These are phyloP conservation scores for Sialis lutaria DNA, from an alignment of 2,888 invertebrate genomes.

Conservation along the genomic window DNA sequence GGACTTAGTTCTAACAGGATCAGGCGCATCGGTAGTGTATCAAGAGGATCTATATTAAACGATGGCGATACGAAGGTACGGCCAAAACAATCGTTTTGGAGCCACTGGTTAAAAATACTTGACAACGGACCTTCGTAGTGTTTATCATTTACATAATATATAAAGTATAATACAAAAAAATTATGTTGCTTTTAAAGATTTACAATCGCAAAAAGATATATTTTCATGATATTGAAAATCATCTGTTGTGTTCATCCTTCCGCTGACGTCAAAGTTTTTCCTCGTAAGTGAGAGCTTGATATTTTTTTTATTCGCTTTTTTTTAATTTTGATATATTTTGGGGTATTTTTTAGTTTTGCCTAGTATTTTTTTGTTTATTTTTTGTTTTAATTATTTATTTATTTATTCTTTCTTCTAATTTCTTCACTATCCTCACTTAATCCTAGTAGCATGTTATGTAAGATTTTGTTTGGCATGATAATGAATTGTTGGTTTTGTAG, in stretches of 20 bases:
- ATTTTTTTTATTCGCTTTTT: slow-evolving; percentile 18
- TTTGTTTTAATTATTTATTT: slow-evolving; percentile 13
- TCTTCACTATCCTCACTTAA: neutral
- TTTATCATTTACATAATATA: slow-evolving; percentile 13
- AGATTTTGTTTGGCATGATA: too few species aligned
- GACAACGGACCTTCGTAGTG: slow-evolving; percentile 32
- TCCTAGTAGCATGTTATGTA: neutral
- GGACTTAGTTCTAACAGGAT: slow-evolving; percentile 12
- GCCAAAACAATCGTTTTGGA: slow-evolving; percentile 51
- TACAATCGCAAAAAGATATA: slow-evolving; percentile 4
- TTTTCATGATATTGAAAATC: slow-evolving; percentile 1
- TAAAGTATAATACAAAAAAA: neutral
- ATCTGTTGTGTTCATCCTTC: neutral
- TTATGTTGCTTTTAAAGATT: neutral
- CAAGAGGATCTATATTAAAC: slow-evolving; percentile 7
- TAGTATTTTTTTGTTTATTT: slow-evolving; percentile 9
- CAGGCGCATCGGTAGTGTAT: slow-evolving; percentile 18
- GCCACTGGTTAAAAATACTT: slow-evolving; percentile 38
- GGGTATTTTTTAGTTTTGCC: slow-evolving; percentile 9
- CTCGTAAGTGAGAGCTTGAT: slow-evolving; percentile 26
- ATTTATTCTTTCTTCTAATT: neutral
- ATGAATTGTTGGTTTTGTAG: too few species aligned
- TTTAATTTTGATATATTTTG: slow-evolving; percentile 2
- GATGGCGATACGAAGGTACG: slow-evolving; percentile 50
- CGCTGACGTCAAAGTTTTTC: slow-evolving; percentile 18